These are phyloP conservation scores for Pocillopora grandis DNA, from an alignment of 92 coral and sea anemone species.

Conservation along the genomic window DNA sequence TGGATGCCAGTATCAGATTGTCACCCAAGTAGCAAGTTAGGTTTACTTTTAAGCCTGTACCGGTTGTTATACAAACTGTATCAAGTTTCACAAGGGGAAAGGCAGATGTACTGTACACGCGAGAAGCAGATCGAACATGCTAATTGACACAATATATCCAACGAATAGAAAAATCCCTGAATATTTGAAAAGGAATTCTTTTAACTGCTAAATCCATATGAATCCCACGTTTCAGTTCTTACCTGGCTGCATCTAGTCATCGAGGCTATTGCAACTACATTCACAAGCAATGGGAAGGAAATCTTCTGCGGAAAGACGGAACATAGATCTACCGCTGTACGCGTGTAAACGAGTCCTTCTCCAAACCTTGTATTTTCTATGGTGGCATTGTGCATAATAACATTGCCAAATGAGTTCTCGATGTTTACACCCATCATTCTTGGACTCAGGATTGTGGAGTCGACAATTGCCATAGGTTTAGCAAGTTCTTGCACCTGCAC, in stretches of 20 bases:
- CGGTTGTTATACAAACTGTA: too few species aligned
- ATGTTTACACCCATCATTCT: conserved; percentile 7
- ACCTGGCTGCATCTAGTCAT: conserved; percentile 28
- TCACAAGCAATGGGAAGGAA: conserved; percentile 21
- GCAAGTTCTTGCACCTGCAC: conserved; percentile 8
- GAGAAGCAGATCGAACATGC: too few species aligned
- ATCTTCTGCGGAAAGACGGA: background rate
- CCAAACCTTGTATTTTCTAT: conserved; percentile 23
- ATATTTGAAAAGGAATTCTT: too few species aligned
- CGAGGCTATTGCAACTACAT: background rate
- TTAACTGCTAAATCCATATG: too few species aligned
- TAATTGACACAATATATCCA: too few species aligned
- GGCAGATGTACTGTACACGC: too few species aligned
- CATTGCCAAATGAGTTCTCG: background rate
- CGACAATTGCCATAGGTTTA: background rate
- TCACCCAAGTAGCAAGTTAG: too few species aligned
- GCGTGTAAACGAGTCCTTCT: conserved; percentile 26
- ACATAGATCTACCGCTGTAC: conserved; percentile 16
- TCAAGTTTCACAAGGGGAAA: too few species aligned
- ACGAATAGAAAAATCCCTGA: too few species aligned
- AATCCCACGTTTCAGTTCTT: background rate
- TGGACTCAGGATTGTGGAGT: background rate
- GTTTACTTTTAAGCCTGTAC: too few species aligned
- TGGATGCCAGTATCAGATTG: too few species aligned
- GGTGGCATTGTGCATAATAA: background rate